These are phyloP conservation scores for Lysiphlebus fabarum DNA, from an alignment of 1,140 invertebrate genomes.

Conservation along the genomic window DNA sequence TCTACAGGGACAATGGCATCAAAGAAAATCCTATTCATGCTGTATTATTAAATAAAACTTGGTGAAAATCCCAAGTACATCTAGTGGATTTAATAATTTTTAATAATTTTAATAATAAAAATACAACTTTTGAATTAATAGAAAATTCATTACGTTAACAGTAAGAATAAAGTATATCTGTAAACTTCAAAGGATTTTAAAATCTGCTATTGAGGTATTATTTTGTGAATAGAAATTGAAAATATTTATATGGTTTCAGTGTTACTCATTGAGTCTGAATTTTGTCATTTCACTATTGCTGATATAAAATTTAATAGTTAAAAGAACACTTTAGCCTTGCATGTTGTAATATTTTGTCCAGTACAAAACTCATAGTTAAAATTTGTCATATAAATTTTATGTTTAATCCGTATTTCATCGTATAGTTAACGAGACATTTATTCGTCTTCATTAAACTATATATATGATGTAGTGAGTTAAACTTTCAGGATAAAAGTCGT, in stretches of 20 bases:
- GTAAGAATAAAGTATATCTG: neutral
- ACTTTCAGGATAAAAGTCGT: conserved; percentile 42
- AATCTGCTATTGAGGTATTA: no score
- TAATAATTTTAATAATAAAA: neutral
- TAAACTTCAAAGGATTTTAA: neutral
- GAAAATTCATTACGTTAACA: neutral
- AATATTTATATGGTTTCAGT: neutral
- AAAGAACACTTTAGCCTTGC: neutral
- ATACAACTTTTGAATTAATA: neutral
- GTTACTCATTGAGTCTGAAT: neutral
- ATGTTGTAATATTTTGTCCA: no score
- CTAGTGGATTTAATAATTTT: neutral
- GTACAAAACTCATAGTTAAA: no score
- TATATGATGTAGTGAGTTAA: neutral
- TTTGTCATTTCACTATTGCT: neutral
- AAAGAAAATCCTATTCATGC: neutral
- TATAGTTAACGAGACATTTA: conserved; percentile 48
- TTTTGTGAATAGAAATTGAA: no score
- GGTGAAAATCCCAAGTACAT: neutral
- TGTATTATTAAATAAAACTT: neutral
- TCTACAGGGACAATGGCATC: conserved; percentile 3
- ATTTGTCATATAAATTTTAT: conserved; percentile 49
- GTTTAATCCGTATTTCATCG: conserved; percentile 57
- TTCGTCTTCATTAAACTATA: conserved; percentile 46
- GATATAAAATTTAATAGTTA: neutral